These are phyloP conservation scores for Trichogramma pretiosum DNA, from an alignment of 1,140 invertebrate species.

Conservation along the genomic window DNA sequence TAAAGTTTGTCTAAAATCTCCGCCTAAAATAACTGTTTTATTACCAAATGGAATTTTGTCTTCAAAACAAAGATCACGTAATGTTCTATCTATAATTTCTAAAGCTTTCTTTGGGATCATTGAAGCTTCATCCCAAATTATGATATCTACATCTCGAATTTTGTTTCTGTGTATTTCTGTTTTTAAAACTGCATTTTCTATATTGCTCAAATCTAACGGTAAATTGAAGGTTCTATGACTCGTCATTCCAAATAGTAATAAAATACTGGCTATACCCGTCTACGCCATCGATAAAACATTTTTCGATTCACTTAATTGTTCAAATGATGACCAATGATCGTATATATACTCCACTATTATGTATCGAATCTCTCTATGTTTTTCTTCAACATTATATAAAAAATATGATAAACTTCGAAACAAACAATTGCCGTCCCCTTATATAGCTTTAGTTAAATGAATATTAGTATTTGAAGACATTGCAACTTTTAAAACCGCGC, in stretches of 20 bases:
- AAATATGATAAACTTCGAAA: conserved; percentile 6
- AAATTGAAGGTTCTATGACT: not conserved
- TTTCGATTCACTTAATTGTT: not conserved
- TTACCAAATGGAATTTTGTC: not conserved
- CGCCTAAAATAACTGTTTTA: not conserved
- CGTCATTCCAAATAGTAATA: not conserved
- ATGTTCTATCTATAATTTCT: not conserved
- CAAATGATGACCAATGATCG: no score
- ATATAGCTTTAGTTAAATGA: no score
- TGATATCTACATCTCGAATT: not conserved
- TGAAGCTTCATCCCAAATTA: not conserved
- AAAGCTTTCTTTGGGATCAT: conserved; percentile 1
- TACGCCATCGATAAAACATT: not conserved
- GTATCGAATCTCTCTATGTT: not conserved
- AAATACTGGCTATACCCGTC: not conserved
- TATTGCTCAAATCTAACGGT: not conserved
- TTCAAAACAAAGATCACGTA: not conserved
- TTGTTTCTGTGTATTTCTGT: not conserved
- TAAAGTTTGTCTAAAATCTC: not conserved
- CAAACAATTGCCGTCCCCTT: conserved; percentile 12
- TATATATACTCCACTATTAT: conserved; percentile 2
- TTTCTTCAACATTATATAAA: not conserved
- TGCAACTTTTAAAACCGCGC: no score
- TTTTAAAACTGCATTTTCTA: not conserved
- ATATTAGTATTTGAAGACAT: no score